Evolutionary conservation across 2,113 vertebrate genomes (phyloP).

Genomic region (Anas platyrhynchos): DNA sequence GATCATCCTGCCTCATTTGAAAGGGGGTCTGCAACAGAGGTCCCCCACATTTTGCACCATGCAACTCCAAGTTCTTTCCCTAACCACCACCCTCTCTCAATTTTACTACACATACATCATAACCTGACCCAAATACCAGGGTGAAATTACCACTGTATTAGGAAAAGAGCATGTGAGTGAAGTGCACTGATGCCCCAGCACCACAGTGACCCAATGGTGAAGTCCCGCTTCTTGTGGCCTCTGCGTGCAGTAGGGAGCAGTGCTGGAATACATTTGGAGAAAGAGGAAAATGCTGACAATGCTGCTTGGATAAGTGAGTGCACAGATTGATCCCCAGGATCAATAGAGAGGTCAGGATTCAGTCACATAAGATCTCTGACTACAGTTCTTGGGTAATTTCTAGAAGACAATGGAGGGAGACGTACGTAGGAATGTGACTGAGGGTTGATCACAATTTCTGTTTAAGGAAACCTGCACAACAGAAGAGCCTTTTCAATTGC

Average conservation of each 20-base stretch:
- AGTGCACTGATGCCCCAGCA: neutral
- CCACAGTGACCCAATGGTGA: accelerated
- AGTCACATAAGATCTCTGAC: neutral
- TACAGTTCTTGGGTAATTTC: neutral
- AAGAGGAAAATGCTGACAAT: neutral
- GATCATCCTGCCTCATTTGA: neutral
- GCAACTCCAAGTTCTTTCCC: neutral
- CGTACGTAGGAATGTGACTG: neutral
- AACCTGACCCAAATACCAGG: neutral
- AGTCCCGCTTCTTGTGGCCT: neutral
- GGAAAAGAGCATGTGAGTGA: neutral
- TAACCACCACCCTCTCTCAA: neutral
- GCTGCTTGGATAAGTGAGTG: neutral
- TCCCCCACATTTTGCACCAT: accelerated
- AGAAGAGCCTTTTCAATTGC: neutral
- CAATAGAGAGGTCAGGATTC: slow-evolving; percentile 25
- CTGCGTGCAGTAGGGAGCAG: neutral
- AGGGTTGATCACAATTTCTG: neutral
- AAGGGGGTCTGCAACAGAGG: neutral
- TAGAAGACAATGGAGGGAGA: neutral
- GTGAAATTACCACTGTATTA: neutral
- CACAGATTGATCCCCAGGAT: slow-evolving; percentile 1
- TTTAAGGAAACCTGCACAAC: neutral
- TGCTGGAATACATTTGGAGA: neutral
- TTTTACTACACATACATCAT: neutral